A percentile compares a stretch with the other conserved stretches of the same genome.
Conservation (phyloP, 2,888 invertebrate genomes). For the Pseudococcus jackbeardsleyi region DNA sequence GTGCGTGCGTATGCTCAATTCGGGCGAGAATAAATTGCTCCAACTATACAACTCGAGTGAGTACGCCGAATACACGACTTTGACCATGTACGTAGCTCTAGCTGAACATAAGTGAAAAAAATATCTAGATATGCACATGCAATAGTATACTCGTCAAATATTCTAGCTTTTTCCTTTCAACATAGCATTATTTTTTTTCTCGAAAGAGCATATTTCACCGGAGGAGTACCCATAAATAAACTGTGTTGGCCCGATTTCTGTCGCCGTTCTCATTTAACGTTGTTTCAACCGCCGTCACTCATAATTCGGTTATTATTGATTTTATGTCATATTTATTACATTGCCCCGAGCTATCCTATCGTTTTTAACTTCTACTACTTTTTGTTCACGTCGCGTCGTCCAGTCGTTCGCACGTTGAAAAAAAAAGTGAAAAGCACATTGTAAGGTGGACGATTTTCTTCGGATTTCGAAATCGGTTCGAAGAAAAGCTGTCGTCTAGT, state of each 20-base stretch:
- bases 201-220: conserved; percentile 17
- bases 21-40: neutral
- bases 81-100: neutral
- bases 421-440: neutral
- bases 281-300: conserved; percentile 46
- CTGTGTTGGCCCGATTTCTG: conserved; percentile 48
- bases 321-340: conserved; percentile 55
- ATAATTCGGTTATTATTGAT: conserved; percentile 55
- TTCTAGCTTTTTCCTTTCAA: neutral
- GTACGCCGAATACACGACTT: neutral
- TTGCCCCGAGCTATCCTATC: conserved; percentile 1
- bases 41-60: neutral
- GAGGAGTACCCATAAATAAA: conserved; percentile 46
- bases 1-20: neutral
- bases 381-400: neutral
- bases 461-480: too few species aligned
- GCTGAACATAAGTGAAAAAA: too few species aligned
- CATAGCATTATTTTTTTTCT: neutral
- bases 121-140: too few species aligned
- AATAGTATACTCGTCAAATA: too few species aligned
- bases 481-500: too few species aligned
- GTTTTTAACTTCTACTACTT: conserved; percentile 27
- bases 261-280: conserved; percentile 55
- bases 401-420: neutral
- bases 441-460: neutral